phyloP scores from a whole-genome alignment of 1,140 invertebrate species.

The Drosophila fuyamai region DNA sequence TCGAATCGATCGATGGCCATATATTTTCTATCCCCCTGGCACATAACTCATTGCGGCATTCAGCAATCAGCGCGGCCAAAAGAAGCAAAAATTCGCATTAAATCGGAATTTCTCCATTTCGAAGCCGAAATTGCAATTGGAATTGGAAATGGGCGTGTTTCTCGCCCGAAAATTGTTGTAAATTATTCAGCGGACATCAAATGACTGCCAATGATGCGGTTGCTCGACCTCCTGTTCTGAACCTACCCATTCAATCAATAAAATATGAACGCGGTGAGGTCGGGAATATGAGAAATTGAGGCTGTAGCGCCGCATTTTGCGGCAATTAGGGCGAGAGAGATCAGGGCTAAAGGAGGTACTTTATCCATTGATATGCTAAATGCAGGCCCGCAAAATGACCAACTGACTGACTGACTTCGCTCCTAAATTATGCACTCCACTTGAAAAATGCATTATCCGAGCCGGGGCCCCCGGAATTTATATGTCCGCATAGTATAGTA shows the following conservation, averaged over 20 bases:
- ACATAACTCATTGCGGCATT: constrained; percentile 47
- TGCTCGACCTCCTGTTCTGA: neutral
- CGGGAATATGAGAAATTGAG: constrained; percentile 2
- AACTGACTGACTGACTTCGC: constrained; percentile 47
- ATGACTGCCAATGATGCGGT: constrained; percentile 73
- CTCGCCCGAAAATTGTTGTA: constrained; percentile 66
- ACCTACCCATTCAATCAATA: constrained; percentile 56
- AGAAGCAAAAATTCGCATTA: constrained; percentile 49
- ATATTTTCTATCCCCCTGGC: constrained; percentile 37
- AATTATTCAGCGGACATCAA: constrained; percentile 69
- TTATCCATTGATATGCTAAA: constrained; percentile 55
- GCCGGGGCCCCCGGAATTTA: constrained; percentile 34
- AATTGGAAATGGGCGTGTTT: constrained; percentile 31
- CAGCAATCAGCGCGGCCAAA: constrained; percentile 27
- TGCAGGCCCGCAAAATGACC: constrained; percentile 36
- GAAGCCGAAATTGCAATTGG: constrained; percentile 26
- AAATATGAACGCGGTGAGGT: constrained; percentile 49
- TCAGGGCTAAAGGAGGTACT: neutral
- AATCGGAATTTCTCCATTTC: constrained; percentile 46
- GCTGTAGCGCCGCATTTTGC: constrained; percentile 46
- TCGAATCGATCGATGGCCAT: constrained; percentile 29
- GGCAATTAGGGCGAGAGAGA: constrained; percentile 64
- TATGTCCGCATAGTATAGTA: constrained; percentile 24
- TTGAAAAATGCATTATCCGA: constrained; percentile 74
- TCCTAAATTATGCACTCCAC: constrained; percentile 70